Percentiles rank a stretch among this genome's conserved stretches.
Evolutionary conservation across 1,140 invertebrate genomes (phyloP).

Genomic region (Parasteatoda tepidariorum): DNA sequence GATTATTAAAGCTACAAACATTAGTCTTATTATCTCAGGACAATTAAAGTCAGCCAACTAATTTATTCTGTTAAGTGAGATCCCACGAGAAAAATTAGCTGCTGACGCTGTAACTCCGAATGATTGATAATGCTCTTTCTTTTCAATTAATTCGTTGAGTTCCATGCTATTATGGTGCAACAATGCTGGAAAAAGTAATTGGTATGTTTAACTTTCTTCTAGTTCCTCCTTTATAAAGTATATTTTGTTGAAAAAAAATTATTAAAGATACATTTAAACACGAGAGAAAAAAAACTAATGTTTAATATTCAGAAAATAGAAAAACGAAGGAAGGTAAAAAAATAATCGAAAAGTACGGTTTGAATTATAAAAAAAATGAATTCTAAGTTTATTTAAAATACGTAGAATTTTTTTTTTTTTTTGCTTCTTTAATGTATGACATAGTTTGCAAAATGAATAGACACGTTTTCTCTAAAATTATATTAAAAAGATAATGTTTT

Average conservation of each 20-base stretch:
- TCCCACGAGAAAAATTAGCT: not conserved
- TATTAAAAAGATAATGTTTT: too few relatives aligned
- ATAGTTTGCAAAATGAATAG: too few relatives aligned
- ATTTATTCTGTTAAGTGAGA: not conserved
- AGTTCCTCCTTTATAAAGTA: not conserved
- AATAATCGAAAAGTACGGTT: too few relatives aligned
- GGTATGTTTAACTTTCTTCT: not conserved
- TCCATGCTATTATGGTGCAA: not conserved
- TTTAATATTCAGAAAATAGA: too few relatives aligned
- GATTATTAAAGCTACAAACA: not conserved
- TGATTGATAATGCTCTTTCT: not conserved
- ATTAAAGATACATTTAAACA: too few relatives aligned
- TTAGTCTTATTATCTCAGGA: not conserved
- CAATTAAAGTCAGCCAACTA: not conserved
- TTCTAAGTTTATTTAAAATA: not conserved
- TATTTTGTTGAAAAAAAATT: too few relatives aligned
- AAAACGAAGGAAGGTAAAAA: too few relatives aligned
- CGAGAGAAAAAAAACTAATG: too few relatives aligned
- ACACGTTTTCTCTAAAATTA: too few relatives aligned
- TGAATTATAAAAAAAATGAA: not conserved
- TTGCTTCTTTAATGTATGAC: too few relatives aligned
- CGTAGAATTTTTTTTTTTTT: not conserved
- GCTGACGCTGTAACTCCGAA: not conserved
- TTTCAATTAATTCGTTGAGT: not conserved
- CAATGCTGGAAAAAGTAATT: not conserved